Percentiles rank a stretch among this genome's conserved stretches.
Conservation (phyloP, 1,140 invertebrate species). For the Aleiodes sp. region DNA sequence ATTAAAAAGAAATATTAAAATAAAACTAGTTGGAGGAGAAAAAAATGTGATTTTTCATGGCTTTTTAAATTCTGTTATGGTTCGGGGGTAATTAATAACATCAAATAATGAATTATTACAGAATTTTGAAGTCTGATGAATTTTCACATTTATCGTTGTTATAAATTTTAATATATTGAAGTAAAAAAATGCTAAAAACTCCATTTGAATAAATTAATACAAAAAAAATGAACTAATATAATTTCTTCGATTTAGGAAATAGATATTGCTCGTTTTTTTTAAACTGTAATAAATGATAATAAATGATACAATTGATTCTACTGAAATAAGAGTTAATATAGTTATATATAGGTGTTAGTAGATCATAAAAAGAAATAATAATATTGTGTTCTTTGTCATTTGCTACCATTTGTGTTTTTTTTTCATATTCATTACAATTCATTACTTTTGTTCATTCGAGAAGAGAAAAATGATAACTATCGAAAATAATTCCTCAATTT, state of each 20-base stretch:
- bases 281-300: constrained; percentile 50
- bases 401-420: constrained; percentile 15
- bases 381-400: constrained; percentile 30
- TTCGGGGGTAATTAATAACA: constrained; percentile 14
- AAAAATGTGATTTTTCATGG: neutral
- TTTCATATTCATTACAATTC: constrained; percentile 10
- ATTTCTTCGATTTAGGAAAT: constrained; percentile 12
- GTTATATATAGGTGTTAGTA: constrained; percentile 51
- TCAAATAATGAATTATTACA: neutral
- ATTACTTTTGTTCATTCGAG: constrained; percentile 32
- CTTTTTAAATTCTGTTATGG: neutral
- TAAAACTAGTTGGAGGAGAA: neutral
- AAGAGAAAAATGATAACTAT: constrained; percentile 23
- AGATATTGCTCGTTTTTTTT: constrained; percentile 33
- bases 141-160: constrained; percentile 3
- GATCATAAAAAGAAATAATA: constrained; percentile 45
- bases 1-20: neutral
- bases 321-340: constrained; percentile 41
- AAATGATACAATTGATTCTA: constrained; percentile 51
- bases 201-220: neutral
- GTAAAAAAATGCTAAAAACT: neutral
- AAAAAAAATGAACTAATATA: neutral
- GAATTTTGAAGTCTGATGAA: neutral
- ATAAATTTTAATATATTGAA: constrained; percentile 15
- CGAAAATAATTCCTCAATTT: too few species aligned